Conservation (phyloP, 2,113 vertebrate genomes). For the Pelvicachromis taeniatus region DNA sequence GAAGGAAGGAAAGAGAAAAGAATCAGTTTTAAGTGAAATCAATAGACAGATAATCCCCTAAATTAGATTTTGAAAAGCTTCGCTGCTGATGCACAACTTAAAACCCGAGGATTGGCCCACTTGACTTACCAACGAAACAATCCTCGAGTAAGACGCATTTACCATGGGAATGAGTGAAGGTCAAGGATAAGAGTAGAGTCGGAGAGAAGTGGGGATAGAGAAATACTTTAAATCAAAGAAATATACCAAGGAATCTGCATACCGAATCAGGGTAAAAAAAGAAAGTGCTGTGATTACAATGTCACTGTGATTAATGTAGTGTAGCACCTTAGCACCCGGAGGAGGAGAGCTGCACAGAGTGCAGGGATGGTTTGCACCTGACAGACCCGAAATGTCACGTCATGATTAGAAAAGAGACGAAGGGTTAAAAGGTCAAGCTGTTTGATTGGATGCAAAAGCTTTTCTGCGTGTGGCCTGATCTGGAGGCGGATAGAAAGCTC, state of each 20-base stretch:
- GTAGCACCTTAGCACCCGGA: not conserved
- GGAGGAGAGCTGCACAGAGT: not conserved
- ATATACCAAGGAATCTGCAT: slow-evolving; percentile 40
- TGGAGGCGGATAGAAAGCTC: slow-evolving; percentile 21
- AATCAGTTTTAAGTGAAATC: slow-evolving; percentile 73
- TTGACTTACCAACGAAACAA: slow-evolving; percentile 63
- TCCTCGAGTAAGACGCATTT: slow-evolving; percentile 52
- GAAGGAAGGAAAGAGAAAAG: slow-evolving; percentile 51
- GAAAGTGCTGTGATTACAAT: slow-evolving; percentile 41
- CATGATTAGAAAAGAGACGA: slow-evolving; percentile 37
- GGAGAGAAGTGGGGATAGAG: not conserved
- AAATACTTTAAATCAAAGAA: slow-evolving; percentile 34
- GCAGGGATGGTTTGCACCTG: slow-evolving; percentile 20
- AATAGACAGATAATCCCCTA: slow-evolving; percentile 76
- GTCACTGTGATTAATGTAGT: slow-evolving; percentile 51
- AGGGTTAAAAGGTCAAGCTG: slow-evolving; percentile 56
- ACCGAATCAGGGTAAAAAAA: slow-evolving; percentile 7
- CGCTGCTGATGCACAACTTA: slow-evolving; percentile 51
- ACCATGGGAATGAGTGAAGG: slow-evolving; percentile 67
- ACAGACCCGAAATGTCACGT: slow-evolving; percentile 54
- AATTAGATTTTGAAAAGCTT: slow-evolving; percentile 75
- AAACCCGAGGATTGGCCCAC: slow-evolving; percentile 62
- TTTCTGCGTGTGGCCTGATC: slow-evolving; percentile 7
- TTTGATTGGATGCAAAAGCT: slow-evolving; percentile 51
- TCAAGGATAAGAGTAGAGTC: slow-evolving; percentile 50